Conservation (phyloP, 2,888 invertebrate species). For the Brenthis hecate region DNA sequence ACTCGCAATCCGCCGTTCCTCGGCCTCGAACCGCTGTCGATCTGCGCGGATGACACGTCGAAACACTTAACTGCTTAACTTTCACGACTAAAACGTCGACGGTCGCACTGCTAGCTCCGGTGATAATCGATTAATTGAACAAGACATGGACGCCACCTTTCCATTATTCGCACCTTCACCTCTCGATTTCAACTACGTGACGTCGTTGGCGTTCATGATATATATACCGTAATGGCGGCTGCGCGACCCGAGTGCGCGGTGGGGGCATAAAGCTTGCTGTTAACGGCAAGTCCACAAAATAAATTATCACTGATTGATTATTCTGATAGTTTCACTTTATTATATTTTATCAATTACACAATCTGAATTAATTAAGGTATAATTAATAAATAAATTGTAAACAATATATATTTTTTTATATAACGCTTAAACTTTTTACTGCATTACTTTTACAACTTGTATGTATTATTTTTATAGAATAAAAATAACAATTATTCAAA, state of each 20-base stretch:
- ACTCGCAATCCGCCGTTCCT: conserved; percentile 48
- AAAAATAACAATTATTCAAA: no score
- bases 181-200: conserved; percentile 80
- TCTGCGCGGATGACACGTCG: conserved; percentile 78
- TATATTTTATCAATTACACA: no score
- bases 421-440: no score
- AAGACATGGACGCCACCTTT: conserved; percentile 76
- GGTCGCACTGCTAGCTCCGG: conserved; percentile 79
- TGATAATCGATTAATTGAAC: conserved; percentile 74
- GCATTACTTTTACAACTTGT: no score
- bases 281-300: no score
- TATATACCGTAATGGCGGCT: conserved; percentile 73
- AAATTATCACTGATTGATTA: background rate
- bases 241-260: conserved; percentile 66
- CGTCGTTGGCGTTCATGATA: conserved; percentile 63
- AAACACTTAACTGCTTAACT: conserved; percentile 75
- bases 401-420: no score
- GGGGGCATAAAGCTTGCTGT: conserved; percentile 64
- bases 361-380: no score
- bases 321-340: no score
- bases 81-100: conserved; percentile 72
- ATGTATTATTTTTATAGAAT: no score
- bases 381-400: no score
- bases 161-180: conserved; percentile 79
- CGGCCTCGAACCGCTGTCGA: conserved; percentile 76